A percentile compares a stretch with the other conserved stretches of the same genome.
These are phyloP conservation scores for Megaceryle maxima DNA, from an alignment of 2,113 vertebrate genomes.

Conservation along the genomic window DNA sequence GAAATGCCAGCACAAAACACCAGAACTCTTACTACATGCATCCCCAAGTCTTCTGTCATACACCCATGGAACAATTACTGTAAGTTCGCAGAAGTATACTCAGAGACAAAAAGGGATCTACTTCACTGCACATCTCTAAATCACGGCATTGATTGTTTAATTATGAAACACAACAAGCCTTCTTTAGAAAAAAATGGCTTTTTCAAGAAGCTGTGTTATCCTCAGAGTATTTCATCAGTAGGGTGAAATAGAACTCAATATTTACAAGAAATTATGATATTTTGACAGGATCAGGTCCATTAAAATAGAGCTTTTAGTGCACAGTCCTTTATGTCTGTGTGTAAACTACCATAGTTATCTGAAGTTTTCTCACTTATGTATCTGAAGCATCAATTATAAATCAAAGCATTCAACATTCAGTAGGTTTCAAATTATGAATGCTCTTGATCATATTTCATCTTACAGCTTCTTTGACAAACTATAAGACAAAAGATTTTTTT, in stretches of 20 bases:
- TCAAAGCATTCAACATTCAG: slow-evolving; percentile 61
- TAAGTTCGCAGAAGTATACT: neutral
- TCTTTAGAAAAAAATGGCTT: neutral
- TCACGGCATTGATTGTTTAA: neutral
- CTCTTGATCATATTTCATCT: slow-evolving; percentile 71
- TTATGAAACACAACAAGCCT: slow-evolving; percentile 15
- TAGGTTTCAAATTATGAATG: slow-evolving; percentile 58
- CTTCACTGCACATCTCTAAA: neutral
- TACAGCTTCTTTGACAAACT: slow-evolving; percentile 64
- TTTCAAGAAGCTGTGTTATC: neutral
- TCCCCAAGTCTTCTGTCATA: neutral
- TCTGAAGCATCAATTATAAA: slow-evolving; percentile 73
- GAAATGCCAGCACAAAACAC: neutral
- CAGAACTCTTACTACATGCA: neutral
- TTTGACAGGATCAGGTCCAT: slow-evolving; percentile 65
- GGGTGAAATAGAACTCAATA: neutral
- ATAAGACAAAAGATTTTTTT: slow-evolving; percentile 65
- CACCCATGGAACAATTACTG: neutral
- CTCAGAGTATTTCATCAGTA: neutral
- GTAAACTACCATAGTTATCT: slow-evolving; percentile 61
- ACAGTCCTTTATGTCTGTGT: slow-evolving; percentile 39
- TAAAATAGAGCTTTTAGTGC: slow-evolving; percentile 68
- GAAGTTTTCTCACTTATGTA: slow-evolving; percentile 58
- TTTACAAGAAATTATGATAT: slow-evolving; percentile 17
- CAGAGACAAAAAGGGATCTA: slow-evolving; percentile 7